Base-by-base conservation (phyloP, 2,888 invertebrate genomes). In the Onchidella celtica region DNA sequence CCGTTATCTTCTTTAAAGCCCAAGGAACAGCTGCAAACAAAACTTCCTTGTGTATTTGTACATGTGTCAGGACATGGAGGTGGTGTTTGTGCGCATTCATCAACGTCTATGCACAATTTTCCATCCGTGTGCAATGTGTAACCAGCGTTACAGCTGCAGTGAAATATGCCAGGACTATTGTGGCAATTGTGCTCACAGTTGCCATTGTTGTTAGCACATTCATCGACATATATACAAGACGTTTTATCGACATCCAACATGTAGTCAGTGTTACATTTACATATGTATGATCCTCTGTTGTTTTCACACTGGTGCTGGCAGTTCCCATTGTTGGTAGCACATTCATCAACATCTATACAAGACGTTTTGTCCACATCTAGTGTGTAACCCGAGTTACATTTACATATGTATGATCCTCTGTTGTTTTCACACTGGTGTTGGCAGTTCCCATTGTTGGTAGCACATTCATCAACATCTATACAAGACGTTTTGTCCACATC, bases 321-420 rank as follows among this genome's bases (percentile, higher is more conserved):
- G 2, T 27, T 9, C 4, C n/a, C 4, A 6, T 21, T 14, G 29
- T 66, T 14, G 9, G 2, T 21, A 11, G 9, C 24, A 29, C 66
- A 66, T 32, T 66, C 66, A 32, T 66, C 32, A 29, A 66, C 32
- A 32, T 66, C 66, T 6, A 17, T 9, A 32, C 66, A 66, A 32
- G 29, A 29, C 3, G 3, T 29, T 21, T 32, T 4, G 32, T 66
- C 32, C 3, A 32, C 11, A 29, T 21, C 32, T 27, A 66, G 66
- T 9, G 32, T 29, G 66, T 66, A 66, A 3, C 66, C 66, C 9
- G 3, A 3, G 21, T 14, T 72, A 81, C 88, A 88, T 17, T 3
- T 11, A 21, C 66, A 66, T 9, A 24, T 11, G 32, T 24, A 66
- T 3, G 9, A 11, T 11, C 66, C 66, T 29, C 9, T 21, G 3